These are phyloP conservation scores for Ochlodes sylvanus DNA, from an alignment of 2,888 invertebrate genomes.

Conservation along the genomic window DNA sequence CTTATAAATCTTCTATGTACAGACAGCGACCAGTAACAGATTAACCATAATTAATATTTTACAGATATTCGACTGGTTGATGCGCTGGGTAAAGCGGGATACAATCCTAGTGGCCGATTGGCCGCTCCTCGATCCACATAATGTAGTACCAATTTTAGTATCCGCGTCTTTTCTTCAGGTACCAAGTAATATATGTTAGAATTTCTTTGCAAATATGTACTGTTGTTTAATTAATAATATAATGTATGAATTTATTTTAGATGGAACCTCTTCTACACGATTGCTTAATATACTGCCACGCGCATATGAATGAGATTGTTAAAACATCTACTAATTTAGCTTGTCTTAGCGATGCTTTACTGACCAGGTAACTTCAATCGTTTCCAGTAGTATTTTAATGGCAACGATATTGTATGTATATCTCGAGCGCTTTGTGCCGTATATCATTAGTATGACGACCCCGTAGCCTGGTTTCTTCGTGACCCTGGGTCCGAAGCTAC, in stretches of 20 bases:
- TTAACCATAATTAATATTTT: neutral
- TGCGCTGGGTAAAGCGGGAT: slow-evolving; percentile 97
- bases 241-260: slow-evolving; percentile 63
- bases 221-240: neutral
- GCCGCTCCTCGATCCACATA: slow-evolving; percentile 91
- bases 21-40: too few species aligned
- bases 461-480: too few species aligned
- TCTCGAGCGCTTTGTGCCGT: too few species aligned
- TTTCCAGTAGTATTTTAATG: too few species aligned
- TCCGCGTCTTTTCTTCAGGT: slow-evolving; percentile 96
- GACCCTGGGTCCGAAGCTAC: too few species aligned
- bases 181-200: neutral
- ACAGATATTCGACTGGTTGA: slow-evolving; percentile 97
- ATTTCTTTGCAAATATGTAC: neutral
- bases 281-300: slow-evolving; percentile 94
- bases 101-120: slow-evolving; percentile 86
- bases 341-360: slow-evolving; percentile 92
- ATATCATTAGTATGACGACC: too few species aligned
- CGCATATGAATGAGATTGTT: slow-evolving; percentile 94
- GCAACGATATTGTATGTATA: too few species aligned
- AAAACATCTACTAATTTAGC: slow-evolving; percentile 94
- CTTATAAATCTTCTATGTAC: too few species aligned
- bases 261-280: slow-evolving; percentile 96
- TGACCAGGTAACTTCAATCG: slow-evolving; percentile 78
- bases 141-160: slow-evolving; percentile 96